Evolutionary conservation across 2,888 invertebrate species (phyloP).

Genomic region (Spisula solida): DNA sequence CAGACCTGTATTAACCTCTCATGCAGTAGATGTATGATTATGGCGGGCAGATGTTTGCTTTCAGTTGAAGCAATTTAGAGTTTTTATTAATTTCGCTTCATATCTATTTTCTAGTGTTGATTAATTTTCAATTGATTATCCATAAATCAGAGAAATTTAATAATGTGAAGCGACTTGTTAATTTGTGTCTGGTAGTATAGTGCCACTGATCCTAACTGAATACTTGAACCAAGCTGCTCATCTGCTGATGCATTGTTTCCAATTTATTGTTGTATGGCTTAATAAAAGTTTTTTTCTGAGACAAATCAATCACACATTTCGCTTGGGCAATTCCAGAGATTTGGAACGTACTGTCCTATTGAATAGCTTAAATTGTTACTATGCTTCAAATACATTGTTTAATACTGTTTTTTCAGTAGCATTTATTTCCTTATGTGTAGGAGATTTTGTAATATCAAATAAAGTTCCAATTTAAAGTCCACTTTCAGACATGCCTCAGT

Average conservation of each 20-base stretch:
- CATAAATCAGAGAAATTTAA: not conserved
- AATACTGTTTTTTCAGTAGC: too few species aligned
- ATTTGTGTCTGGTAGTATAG: not conserved
- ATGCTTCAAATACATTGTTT: too few species aligned
- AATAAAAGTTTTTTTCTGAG: conserved; percentile 2
- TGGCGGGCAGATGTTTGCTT: too few species aligned
- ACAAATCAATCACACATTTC: not conserved
- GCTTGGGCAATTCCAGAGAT: not conserved
- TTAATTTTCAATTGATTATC: not conserved
- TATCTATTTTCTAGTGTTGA: not conserved
- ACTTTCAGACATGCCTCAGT: too few species aligned
- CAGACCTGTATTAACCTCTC: too few species aligned
- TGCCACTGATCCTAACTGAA: not conserved
- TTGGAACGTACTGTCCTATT: not conserved
- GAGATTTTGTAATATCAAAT: too few species aligned
- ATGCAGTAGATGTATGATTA: too few species aligned
- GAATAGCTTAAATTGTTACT: too few species aligned
- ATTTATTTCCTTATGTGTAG: too few species aligned
- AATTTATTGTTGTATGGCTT: not conserved
- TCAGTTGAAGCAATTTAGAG: too few species aligned
- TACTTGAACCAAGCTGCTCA: not conserved
- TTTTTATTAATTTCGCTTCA: too few species aligned
- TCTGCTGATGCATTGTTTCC: conserved; percentile 10
- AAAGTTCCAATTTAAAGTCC: too few species aligned
- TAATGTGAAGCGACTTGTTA: not conserved